phyloP scores from a whole-genome alignment of 2,797 vertebrate species.

The Okamejei kenojei region DNA sequence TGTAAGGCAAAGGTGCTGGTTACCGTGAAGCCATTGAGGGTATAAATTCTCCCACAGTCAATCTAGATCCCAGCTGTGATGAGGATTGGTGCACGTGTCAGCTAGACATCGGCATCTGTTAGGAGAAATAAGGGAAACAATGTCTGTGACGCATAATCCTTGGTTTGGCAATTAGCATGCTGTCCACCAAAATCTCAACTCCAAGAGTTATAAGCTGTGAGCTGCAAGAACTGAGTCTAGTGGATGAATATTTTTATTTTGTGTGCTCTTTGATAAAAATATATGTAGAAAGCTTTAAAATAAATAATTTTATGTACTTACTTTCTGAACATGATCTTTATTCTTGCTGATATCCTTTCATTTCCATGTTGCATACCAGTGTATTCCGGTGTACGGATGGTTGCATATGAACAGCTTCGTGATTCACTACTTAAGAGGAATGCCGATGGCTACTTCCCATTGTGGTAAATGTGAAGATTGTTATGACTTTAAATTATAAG shows the following conservation, averaged over 20 bases:
- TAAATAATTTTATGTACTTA: background rate
- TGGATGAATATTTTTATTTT: too few species aligned
- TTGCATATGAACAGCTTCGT: constrained; percentile 68
- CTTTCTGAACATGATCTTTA: background rate
- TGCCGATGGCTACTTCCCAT: constrained; percentile 61
- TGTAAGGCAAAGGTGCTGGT: too few species aligned
- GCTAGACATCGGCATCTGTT: background rate
- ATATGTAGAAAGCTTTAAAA: background rate
- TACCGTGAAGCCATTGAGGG: too few species aligned
- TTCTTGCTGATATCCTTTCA: background rate
- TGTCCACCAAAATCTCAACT: background rate
- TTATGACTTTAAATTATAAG: background rate
- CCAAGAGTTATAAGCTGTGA: background rate
- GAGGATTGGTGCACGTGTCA: background rate
- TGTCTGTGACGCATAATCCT: background rate
- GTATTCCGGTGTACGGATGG: constrained; percentile 72
- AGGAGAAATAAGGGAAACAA: background rate
- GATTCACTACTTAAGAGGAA: constrained; percentile 64
- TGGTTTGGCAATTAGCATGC: background rate
- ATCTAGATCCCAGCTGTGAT: background rate
- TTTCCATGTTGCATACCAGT: constrained; percentile 53
- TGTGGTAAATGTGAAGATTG: constrained; percentile 60
- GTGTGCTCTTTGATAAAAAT: background rate
- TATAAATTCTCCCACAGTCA: background rate
- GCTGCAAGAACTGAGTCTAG: background rate